Base-by-base conservation (phyloP, 2,888 invertebrate species). In the Protodeltote pygarga region DNA sequence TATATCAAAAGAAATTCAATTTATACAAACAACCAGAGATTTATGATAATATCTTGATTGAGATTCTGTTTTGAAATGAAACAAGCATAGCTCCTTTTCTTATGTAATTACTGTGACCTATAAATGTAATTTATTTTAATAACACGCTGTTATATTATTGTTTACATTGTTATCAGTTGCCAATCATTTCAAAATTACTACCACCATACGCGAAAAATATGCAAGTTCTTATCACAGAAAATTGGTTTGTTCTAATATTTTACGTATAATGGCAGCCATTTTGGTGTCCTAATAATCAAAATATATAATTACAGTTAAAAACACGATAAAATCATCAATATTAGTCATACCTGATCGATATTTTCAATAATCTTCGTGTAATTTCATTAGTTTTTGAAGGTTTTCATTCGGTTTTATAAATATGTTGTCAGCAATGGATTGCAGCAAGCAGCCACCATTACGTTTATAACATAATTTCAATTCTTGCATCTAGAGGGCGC, bases 371-470 rank as follows among this genome's bases (percentile, higher is more conserved):
- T 66, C 42, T 60, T 58, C 59, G 48, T 16, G 41, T 58, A 63
- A n/a, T 48, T 27, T 57, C 55, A 73, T 83, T 78, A 64, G 75
- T 86, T 85, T 83, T 67, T 79, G 77, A 79, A 86, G 79, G 86
- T 87, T 87, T 87, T 77, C 77, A 66, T 54, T 60, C 76, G 73
- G 51, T 74, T 75, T 85, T 77, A 73, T 66, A 70, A 82, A 82
- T 79, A 88, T 79, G 91, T 92, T 92, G 92, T 89, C 92, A 90
- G 92, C 92, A 91, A 89, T 91, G 92, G 62, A 66, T 46, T n/a
- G n/a, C n/a, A 68, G 55, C 89, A 82, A 74, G 87, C 84, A 86
- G 91, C 86, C 90, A 92, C 89, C 90, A 90, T 90, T 85, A 87
- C 86, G 78, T 79, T 67, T 75, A 71, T 60, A 65, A 68, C n/a